Base-by-base conservation (phyloP, 1,140 invertebrate genomes). In the Nomia melanderi region DNA sequence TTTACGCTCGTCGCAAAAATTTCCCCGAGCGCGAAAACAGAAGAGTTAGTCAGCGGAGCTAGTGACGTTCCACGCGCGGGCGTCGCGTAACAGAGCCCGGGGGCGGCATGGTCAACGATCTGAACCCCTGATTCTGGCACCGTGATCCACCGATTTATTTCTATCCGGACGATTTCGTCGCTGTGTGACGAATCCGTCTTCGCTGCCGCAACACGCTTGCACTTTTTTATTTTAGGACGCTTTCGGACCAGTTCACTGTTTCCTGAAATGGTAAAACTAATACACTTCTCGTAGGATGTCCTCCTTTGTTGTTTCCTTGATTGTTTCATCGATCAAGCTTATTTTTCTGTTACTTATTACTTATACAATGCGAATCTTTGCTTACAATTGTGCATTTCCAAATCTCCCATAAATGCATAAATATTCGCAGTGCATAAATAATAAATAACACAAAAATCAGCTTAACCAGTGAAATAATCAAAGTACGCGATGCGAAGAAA, bases 91-190 rank as follows among this genome's bases (percentile, higher is more conserved):
- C 50, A 56, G 33, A 41, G 33, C 2, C n/a, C 50, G 64, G 44
- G 11, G 33, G 8, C 9, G 33, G 17, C 31, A 39, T 69, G 66
- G 66, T 69, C 66, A 69, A 69, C 66, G 66, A 69, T 69, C 66
- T 27, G 50, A 9, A 41, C 23, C 41, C 33, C 8, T 33, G 25
- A 69, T 69, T n/a, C 66, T 69, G 53, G 50, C 66, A 56, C 27
- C 31, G 33, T 3, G 11, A 62, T 50, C 53, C 31, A 4, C 17
- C 23, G 33, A 54, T 56, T 69, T 69, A 69, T 69, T 69, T 69
- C 53, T 69, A 69, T 36, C 65, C 41, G 1, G 9, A 9, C 54
- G 54, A 56, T 27, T 31, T 56, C 54, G 54, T 29, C n/a, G 2
- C 54, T 9, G 33, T 6, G 8, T 25, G 65, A 39, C 53, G 25